phyloP scores from a whole-genome alignment of 2,113 vertebrate species.

The Amblyopsis rosae region DNA sequence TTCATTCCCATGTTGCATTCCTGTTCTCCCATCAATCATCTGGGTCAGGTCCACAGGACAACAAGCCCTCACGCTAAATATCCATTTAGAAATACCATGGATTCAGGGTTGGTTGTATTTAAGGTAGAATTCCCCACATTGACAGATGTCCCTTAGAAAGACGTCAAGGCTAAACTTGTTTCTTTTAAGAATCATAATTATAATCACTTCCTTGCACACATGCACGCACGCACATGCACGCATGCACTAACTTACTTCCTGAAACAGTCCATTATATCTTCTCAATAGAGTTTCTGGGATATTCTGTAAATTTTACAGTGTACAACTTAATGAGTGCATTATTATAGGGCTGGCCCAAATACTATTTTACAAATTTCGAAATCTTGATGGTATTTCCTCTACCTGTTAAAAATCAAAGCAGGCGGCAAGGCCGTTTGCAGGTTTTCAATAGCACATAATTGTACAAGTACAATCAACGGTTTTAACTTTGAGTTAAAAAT shows the following conservation, averaged over 20 bases:
- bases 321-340: not conserved
- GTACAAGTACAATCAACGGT: too few species aligned
- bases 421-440: too few species aligned
- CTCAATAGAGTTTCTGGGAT: constrained; percentile 28
- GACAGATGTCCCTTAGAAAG: constrained; percentile 46
- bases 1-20: constrained; percentile 3
- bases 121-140: constrained; percentile 4
- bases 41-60: constrained; percentile 18
- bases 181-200: too few species aligned
- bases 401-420: too few species aligned
- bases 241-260: constrained; percentile 6
- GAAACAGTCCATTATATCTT: constrained; percentile 36
- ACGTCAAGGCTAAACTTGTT: constrained; percentile 53
- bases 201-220: not conserved
- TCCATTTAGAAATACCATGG: constrained; percentile 32
- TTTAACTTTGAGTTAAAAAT: too few species aligned
- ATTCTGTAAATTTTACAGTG: not conserved
- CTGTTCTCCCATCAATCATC: constrained; percentile 26
- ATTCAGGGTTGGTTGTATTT: too few species aligned
- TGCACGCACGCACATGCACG: constrained; percentile 26
- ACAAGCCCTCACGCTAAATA: constrained; percentile 25
- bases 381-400: too few species aligned
- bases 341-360: too few species aligned
- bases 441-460: too few species aligned
- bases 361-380: too few species aligned